These are phyloP conservation scores for Trematocara variabile DNA, from an alignment of 2,113 vertebrate genomes.

Conservation along the genomic window DNA sequence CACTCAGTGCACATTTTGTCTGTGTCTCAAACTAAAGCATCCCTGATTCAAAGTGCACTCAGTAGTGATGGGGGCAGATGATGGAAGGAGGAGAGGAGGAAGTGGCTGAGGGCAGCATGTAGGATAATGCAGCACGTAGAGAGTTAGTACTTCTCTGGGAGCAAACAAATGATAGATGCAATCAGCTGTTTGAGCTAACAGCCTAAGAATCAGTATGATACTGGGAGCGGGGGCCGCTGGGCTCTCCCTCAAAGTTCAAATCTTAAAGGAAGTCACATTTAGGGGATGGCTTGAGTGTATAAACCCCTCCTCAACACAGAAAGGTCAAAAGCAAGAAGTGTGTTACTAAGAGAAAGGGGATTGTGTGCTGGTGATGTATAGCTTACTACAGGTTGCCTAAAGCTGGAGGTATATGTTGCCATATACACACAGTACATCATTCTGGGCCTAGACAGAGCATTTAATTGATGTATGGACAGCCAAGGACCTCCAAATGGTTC, in stretches of 20 bases:
- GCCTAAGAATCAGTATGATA: neutral
- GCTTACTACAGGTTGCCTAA: slow-evolving; percentile 13
- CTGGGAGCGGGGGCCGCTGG: neutral
- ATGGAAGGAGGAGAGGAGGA: neutral
- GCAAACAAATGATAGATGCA: neutral
- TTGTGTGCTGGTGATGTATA: slow-evolving; percentile 55
- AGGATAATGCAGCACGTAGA: slow-evolving; percentile 14
- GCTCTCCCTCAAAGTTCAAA: neutral
- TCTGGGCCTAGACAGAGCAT: slow-evolving; percentile 5
- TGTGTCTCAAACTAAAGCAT: slow-evolving; percentile 54
- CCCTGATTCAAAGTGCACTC: slow-evolving; percentile 76
- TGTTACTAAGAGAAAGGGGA: neutral
- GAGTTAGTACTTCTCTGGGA: slow-evolving; percentile 15
- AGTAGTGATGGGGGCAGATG: slow-evolving; percentile 31
- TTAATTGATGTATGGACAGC: slow-evolving; percentile 4
- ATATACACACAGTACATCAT: slow-evolving; percentile 9
- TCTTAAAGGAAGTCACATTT: slow-evolving; percentile 33
- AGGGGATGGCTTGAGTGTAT: neutral
- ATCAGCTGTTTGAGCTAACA: slow-evolving; percentile 1
- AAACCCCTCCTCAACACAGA: neutral
- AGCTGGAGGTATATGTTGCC: slow-evolving; percentile 18
- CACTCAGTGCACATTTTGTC: slow-evolving; percentile 48
- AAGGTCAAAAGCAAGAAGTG: neutral
- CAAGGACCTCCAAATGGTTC: slow-evolving; percentile 17
- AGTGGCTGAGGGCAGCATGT: slow-evolving; percentile 7